Percentiles rank a stretch among this genome's conserved stretches.
These are phyloP conservation scores for Perodicticus potto DNA, from an alignment of 2,797 vertebrate genomes.

Conservation along the genomic window DNA sequence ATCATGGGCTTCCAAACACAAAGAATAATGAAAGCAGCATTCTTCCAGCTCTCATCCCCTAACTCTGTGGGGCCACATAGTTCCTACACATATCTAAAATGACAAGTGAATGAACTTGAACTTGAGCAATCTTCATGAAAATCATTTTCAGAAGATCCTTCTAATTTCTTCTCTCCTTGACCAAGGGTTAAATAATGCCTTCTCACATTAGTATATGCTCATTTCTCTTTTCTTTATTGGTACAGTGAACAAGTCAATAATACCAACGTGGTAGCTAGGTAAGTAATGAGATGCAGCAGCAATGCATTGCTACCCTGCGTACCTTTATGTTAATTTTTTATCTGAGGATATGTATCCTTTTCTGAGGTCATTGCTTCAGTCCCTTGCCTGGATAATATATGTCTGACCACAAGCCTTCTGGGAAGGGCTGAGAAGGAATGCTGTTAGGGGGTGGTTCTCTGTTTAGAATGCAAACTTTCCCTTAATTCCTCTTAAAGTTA, in stretches of 20 bases:
- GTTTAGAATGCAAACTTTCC: not conserved
- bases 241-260: not conserved
- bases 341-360: not conserved
- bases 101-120: not conserved
- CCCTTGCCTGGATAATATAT: not conserved
- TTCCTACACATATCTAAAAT: not conserved
- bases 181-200: not conserved
- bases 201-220: not conserved
- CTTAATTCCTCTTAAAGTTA: not conserved
- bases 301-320: not conserved
- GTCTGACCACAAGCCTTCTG: not conserved
- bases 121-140: not conserved
- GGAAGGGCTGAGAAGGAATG: not conserved
- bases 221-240: not conserved
- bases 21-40: not conserved
- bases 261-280: not conserved
- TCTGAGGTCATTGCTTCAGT: not conserved
- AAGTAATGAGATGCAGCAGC: not conserved
- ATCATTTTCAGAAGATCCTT: conserved; percentile 10
- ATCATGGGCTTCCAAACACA: not conserved
- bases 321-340: not conserved
- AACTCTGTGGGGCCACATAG: not conserved
- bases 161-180: not conserved
- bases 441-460: not conserved
- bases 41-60: not conserved